phyloP scores from a whole-genome alignment of 2,888 invertebrate species.

The Scrobipalpa atriplicella region DNA sequence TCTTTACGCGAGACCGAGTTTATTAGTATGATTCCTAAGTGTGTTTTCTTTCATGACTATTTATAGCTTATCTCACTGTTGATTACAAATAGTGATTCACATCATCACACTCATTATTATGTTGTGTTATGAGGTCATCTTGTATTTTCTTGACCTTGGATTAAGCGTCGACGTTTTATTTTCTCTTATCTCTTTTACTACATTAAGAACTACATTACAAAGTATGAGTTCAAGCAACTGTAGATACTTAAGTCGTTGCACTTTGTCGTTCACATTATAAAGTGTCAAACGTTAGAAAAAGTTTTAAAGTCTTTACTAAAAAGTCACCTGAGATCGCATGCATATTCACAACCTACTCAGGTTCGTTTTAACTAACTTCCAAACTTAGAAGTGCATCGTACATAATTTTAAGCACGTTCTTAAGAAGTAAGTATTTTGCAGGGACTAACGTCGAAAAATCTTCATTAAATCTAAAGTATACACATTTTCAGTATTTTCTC shows the following conservation, averaged over 20 bases:
- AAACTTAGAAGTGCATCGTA: no score
- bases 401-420: no score
- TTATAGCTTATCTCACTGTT: conserved; percentile 10
- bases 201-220: background rate
- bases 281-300: no score
- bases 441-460: background rate
- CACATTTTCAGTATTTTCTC: background rate
- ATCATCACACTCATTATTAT: conserved; percentile 32
- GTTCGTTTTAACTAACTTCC: no score
- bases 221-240: background rate
- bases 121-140: conserved; percentile 43
- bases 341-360: no score
- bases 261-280: no score
- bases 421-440: background rate
- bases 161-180: conserved; percentile 32
- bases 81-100: conserved; percentile 43
- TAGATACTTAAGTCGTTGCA: no score
- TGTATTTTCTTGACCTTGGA: conserved; percentile 45
- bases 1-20: background rate
- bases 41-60: conserved; percentile 1
- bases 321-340: no score
- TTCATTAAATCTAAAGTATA: background rate
- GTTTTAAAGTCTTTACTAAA: no score
- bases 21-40: background rate
- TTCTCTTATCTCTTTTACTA: background rate